Percentiles rank a stretch among this genome's conserved stretches.
These are phyloP conservation scores for Cochlearius cochlearius DNA, from an alignment of 2,113 vertebrate species.

Conservation along the genomic window DNA sequence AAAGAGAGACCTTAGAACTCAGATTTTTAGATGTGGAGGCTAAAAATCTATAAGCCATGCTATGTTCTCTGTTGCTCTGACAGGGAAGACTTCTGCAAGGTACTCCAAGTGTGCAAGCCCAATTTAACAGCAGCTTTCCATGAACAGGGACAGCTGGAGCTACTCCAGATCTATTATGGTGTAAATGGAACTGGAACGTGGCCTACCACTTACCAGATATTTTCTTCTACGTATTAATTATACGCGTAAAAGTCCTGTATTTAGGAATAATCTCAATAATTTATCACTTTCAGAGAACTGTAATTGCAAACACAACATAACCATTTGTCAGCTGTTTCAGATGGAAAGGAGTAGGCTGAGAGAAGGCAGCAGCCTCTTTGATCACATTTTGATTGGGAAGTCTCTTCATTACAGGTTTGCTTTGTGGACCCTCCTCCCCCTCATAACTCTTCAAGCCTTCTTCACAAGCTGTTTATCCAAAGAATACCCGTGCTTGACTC, in stretches of 20 bases:
- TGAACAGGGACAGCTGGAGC: conserved; percentile 25
- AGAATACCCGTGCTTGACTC: not conserved
- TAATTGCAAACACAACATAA: conserved; percentile 60
- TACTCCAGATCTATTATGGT: conserved; percentile 40
- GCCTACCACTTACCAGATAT: conserved; percentile 33
- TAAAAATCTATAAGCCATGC: not conserved
- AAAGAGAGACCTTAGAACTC: not conserved
- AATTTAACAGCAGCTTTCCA: not conserved
- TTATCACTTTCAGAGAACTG: conserved; percentile 57
- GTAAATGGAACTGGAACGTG: conserved; percentile 46
- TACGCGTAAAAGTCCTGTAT: conserved; percentile 43
- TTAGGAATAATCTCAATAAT: conserved; percentile 61
- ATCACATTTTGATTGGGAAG: conserved; percentile 40
- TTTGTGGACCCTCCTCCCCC: conserved; percentile 2
- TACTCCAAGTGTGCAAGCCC: not conserved
- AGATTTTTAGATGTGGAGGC: not conserved
- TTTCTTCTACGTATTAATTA: conserved; percentile 56
- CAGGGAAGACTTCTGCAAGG: not conserved
- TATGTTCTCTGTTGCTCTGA: not conserved
- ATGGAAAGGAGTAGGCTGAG: conserved; percentile 58
- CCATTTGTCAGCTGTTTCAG: conserved; percentile 54
- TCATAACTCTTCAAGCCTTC: conserved; percentile 16
- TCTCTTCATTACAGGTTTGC: conserved; percentile 20
- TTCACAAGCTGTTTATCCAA: conserved; percentile 12
- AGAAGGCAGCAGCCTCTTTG: conserved; percentile 51